Conservation (phyloP, 2,113 vertebrate genomes). For the Pithys albifrons region DNA sequence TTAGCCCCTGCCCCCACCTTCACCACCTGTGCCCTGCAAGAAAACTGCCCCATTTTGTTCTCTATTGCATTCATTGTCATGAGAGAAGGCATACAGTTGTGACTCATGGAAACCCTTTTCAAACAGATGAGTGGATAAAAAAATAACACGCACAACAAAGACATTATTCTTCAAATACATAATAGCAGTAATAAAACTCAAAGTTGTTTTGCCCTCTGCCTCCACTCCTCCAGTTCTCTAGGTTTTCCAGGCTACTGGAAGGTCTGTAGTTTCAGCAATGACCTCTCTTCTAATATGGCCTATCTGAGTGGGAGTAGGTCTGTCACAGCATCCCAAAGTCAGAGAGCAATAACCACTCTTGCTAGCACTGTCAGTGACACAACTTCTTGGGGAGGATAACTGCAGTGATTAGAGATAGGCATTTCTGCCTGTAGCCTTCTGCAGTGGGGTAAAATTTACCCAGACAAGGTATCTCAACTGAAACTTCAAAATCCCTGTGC, state of each 20-base stretch:
- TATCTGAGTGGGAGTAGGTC: neutral
- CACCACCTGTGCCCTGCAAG: rapidly evolving
- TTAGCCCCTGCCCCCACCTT: neutral
- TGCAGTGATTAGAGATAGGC: neutral
- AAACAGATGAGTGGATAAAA: neutral
- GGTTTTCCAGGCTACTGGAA: neutral
- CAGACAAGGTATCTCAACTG: neutral
- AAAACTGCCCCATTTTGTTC: neutral
- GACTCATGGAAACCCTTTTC: neutral
- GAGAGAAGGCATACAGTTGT: neutral
- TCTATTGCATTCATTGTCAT: neutral
- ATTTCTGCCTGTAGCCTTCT: neutral
- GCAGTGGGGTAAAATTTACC: neutral
- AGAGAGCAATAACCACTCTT: neutral
- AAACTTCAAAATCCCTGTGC: neutral
- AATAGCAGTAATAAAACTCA: neutral
- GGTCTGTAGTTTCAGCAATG: neutral
- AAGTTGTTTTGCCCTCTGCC: neutral
- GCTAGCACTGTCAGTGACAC: neutral
- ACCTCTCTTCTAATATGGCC: neutral
- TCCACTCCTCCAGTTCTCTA: neutral
- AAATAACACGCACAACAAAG: neutral
- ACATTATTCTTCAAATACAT: neutral
- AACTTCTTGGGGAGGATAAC: neutral
- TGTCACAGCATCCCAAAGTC: neutral